phyloP scores from a whole-genome alignment of 2,888 invertebrate species.

The Imbricaverruca yamaguchii region DNA sequence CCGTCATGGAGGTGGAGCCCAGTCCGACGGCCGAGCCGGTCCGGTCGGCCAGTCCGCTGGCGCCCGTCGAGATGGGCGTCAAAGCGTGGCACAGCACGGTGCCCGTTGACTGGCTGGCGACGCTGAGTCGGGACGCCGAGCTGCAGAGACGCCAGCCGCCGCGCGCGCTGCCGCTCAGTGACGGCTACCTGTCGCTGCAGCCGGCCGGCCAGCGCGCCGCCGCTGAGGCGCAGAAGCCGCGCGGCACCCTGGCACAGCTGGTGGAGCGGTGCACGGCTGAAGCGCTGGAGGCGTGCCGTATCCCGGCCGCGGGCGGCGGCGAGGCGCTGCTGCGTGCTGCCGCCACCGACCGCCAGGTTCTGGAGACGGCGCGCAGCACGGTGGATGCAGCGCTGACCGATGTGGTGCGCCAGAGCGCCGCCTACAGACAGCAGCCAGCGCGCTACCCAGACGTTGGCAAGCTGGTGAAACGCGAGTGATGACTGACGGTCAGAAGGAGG shows the following conservation, averaged over 20 bases:
- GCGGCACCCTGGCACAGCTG: constrained; percentile 34
- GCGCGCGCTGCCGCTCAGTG: constrained; percentile 62
- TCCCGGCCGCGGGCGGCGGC: background rate
- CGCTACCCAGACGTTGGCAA: background rate
- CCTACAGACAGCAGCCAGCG: background rate
- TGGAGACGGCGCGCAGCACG: background rate
- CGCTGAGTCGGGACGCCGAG: constrained; percentile 70
- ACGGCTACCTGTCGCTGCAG: constrained; percentile 83
- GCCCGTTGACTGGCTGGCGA: constrained; percentile 68
- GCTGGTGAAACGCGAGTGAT: background rate
- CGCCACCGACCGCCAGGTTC: background rate
- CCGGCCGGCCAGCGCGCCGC: constrained; percentile 80
- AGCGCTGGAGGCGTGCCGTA: constrained; percentile 8
- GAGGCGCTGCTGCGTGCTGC: background rate
- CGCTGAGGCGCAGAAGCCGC: constrained; percentile 44
- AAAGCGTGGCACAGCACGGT: background rate
- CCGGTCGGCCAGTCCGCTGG: background rate
- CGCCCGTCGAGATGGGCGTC: background rate
- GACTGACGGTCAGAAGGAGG: background rate
- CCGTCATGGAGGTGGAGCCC: background rate
- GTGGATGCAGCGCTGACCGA: background rate
- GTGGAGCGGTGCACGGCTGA: constrained; percentile 9
- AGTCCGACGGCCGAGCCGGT: constrained; percentile 8
- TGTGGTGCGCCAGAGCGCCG: background rate
- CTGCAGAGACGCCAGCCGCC: constrained; percentile 51